Conservation (phyloP, 1,140 invertebrate species). For the Penaeus indicus region DNA sequence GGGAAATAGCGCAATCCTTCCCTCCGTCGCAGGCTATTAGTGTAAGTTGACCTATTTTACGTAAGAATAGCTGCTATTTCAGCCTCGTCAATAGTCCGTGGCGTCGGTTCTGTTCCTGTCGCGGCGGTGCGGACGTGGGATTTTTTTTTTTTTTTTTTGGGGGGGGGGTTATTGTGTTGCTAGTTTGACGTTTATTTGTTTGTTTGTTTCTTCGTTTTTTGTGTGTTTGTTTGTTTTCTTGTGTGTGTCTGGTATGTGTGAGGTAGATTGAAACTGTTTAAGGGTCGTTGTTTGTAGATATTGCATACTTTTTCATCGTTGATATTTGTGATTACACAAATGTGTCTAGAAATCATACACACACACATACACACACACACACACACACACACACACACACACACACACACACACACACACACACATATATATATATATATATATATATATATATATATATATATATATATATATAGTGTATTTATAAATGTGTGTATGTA, state of each 20-base stretch:
- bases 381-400: conserved; percentile 21
- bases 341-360: not conserved
- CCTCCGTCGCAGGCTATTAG: too few species aligned
- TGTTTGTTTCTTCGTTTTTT: not conserved
- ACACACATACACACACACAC: not conserved
- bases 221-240: not conserved
- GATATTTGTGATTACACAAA: not conserved
- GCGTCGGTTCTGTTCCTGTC: not conserved
- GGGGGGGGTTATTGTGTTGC: too few species aligned
- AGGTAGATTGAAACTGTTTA: not conserved
- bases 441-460: conserved; percentile 29
- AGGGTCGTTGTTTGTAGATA: not conserved
- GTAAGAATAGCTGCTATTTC: not conserved
- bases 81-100: not conserved
- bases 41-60: not conserved
- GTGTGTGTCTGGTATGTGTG: not conserved
- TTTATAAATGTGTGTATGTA: not conserved
- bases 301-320: not conserved
- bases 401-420: conserved; percentile 20
- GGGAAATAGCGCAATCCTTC: too few species aligned
- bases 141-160: too few species aligned
- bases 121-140: too few species aligned
- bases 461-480: conserved; percentile 17
- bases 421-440: not conserved
- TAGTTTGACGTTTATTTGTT: too few species aligned